Conservation (phyloP, 2,888 invertebrate species). For the Athalia cordata region DNA sequence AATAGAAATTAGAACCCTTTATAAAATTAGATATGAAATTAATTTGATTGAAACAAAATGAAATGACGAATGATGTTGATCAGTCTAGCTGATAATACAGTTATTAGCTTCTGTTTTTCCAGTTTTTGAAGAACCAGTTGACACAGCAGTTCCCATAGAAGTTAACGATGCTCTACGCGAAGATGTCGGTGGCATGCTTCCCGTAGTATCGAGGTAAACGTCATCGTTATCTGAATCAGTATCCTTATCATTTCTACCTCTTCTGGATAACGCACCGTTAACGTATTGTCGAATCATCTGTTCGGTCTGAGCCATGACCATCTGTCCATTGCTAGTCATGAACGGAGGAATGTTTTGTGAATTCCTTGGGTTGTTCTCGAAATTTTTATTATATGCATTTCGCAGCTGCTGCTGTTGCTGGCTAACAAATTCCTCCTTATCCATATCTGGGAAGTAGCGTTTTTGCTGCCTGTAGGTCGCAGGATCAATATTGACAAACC, state of each 20-base stretch:
- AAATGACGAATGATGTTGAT: conserved; percentile 4
- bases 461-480: conserved; percentile 2
- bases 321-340: conserved; percentile 56
- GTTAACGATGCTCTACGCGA: conserved; percentile 63
- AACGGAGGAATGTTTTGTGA: conserved; percentile 50
- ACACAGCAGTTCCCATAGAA: conserved; percentile 58
- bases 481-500: conserved; percentile 16
- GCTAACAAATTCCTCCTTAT: background rate
- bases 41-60: background rate
- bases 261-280: conserved; percentile 53
- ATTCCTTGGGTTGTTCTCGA: background rate
- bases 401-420: conserved; percentile 17
- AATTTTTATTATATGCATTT: conserved; percentile 20
- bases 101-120: conserved; percentile 37
- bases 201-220: conserved; percentile 69
- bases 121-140: conserved; percentile 44
- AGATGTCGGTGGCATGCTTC: conserved; percentile 60
- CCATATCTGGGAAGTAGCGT: background rate
- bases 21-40: background rate
- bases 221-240: conserved; percentile 69
- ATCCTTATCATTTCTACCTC: conserved; percentile 54
- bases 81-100: conserved; percentile 38
- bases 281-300: conserved; percentile 66
- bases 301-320: conserved; percentile 56
- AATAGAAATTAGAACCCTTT: too few species aligned